Percentiles rank a stretch among this genome's conserved stretches.
phyloP scores from a whole-genome alignment of 2,888 invertebrate species.

The Nomada flava region DNA sequence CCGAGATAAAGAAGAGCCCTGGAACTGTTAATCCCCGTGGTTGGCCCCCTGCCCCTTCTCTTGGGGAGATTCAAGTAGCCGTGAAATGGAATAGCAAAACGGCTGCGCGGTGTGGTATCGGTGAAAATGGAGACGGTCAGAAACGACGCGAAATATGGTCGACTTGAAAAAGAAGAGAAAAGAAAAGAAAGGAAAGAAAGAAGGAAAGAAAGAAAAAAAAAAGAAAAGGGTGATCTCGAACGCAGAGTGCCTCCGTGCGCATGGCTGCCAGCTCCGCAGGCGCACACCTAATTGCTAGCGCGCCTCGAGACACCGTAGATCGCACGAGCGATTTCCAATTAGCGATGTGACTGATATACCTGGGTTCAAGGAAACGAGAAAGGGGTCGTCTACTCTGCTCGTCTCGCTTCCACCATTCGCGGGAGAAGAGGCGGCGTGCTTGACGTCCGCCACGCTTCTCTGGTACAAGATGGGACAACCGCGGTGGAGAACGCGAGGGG shows the following conservation, averaged over 20 bases:
- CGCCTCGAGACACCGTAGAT: slow-evolving; percentile 64
- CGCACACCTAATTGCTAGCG: slow-evolving; percentile 63
- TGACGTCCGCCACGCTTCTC: slow-evolving; percentile 52
- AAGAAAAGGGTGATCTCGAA: slow-evolving; percentile 41
- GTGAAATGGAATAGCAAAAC: slow-evolving; percentile 33
- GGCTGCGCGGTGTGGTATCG: neutral
- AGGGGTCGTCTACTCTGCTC: slow-evolving; percentile 56
- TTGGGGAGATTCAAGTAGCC: neutral
- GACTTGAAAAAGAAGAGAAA: neutral
- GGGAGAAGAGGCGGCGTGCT: slow-evolving; percentile 58
- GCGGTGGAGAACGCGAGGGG: neutral
- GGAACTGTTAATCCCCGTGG: slow-evolving; percentile 5
- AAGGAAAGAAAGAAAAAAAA: neutral
- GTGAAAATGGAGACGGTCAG: slow-evolving; percentile 40
- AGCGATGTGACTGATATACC: slow-evolving; percentile 70
- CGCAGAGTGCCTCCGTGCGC: slow-evolving; percentile 41
- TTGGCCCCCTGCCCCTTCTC: neutral
- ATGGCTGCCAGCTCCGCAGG: slow-evolving; percentile 42
- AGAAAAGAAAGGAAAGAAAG: neutral
- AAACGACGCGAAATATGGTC: slow-evolving; percentile 33
- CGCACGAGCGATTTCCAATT: slow-evolving; percentile 71
- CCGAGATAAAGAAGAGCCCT: neutral
- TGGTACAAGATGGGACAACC: slow-evolving; percentile 13
- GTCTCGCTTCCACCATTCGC: slow-evolving; percentile 26
- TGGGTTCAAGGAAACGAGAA: slow-evolving; percentile 69